Percentiles rank a stretch among this genome's conserved stretches.
Evolutionary conservation across 2,113 vertebrate species (phyloP).

Genomic region (Tamias sibiricus): DNA sequence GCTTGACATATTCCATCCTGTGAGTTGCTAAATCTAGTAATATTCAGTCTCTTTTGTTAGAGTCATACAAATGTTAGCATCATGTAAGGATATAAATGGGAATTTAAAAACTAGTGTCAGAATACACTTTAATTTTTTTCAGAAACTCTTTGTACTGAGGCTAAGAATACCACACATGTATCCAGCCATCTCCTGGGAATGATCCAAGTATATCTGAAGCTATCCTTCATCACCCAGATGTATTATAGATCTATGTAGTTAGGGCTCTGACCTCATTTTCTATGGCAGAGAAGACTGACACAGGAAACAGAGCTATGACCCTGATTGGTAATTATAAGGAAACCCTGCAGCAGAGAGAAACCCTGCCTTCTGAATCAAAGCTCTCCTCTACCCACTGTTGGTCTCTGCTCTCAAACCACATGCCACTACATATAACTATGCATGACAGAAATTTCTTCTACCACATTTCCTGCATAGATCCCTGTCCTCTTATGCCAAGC

Average conservation of each 20-base stretch:
- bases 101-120: conserved; percentile 62
- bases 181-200: conserved; percentile 30
- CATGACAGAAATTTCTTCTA: conserved; percentile 10
- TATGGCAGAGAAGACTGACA: conserved; percentile 41
- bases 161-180: conserved; percentile 31
- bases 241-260: conserved; percentile 49
- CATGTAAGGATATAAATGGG: conserved; percentile 34
- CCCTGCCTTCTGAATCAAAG: conserved; percentile 43
- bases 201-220: conserved; percentile 56
- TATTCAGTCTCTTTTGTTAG: conserved; percentile 47
- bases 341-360: conserved; percentile 43
- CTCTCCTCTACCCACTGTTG: not conserved
- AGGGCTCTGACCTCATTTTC: conserved; percentile 67
- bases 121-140: conserved; percentile 46
- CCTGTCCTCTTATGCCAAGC: not conserved
- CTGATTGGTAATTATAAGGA: conserved; percentile 61
- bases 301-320: conserved; percentile 38
- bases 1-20: conserved; percentile 31
- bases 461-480: not conserved
- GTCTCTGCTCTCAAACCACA: not conserved
- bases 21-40: conserved; percentile 37
- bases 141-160: conserved; percentile 40
- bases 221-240: conserved; percentile 54
- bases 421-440: not conserved
- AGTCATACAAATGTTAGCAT: not conserved